Percentiles rank a stretch among this genome's conserved stretches.
Evolutionary conservation across 2,113 vertebrate genomes (phyloP).

Genomic region (Psittacula cyanocephala): DNA sequence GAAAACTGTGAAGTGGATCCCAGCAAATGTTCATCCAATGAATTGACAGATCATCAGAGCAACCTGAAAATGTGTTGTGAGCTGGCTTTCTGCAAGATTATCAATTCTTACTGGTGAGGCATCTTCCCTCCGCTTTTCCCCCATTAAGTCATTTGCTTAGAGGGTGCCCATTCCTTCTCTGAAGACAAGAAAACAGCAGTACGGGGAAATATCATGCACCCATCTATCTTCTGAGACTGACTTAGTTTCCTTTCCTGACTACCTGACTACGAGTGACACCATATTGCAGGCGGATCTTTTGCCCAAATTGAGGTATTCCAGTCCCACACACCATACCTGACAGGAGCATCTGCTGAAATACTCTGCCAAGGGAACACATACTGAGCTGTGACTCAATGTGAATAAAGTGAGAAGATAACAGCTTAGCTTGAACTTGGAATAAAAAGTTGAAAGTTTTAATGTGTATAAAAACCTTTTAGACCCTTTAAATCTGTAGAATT

Average conservation of each 20-base stretch:
- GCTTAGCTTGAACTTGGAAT: background rate
- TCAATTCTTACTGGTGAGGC: constrained; percentile 95
- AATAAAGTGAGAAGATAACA: background rate
- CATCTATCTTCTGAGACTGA: background rate
- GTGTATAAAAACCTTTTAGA: background rate
- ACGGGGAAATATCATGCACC: background rate
- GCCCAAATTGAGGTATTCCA: background rate
- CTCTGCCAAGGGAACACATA: background rate
- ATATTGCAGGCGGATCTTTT: background rate
- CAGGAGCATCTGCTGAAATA: background rate
- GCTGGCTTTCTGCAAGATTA: constrained; percentile 97
- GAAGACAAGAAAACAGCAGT: background rate
- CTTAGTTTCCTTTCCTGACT: background rate
- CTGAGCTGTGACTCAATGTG: background rate
- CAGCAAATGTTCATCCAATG: constrained; percentile 81
- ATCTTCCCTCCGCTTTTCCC: background rate
- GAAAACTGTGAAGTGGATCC: constrained; percentile 97
- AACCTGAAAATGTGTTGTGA: constrained; percentile 99
- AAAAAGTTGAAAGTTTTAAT: background rate
- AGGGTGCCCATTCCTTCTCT: background rate
- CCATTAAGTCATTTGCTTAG: background rate
- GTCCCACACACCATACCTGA: background rate
- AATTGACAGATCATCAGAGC: constrained; percentile 89
- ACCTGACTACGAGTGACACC: background rate
- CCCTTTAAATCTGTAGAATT: background rate